Conservation (phyloP, 1,140 invertebrate genomes). For the Argopecten irradians region DNA sequence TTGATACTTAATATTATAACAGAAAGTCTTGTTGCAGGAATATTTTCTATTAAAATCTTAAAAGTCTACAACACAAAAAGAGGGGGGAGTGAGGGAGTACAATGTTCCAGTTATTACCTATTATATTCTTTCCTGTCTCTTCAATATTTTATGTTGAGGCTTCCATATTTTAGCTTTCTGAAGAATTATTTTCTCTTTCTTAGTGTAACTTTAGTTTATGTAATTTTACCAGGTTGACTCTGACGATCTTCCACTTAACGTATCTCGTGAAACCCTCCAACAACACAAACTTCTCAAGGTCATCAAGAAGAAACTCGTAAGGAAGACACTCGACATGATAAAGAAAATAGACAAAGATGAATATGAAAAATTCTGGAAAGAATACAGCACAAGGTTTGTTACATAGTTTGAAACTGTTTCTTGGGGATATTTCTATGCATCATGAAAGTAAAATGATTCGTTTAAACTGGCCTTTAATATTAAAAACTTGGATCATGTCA, state of each 20-base stretch:
- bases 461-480: too few species aligned
- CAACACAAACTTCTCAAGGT: slow-evolving; percentile 99
- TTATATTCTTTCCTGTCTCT: too few species aligned
- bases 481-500: too few species aligned
- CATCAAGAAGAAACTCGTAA: slow-evolving; percentile 98
- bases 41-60: neutral
- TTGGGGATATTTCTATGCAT: too few species aligned
- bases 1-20: neutral
- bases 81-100: too few species aligned
- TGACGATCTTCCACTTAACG: slow-evolving; percentile 99
- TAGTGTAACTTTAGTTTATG: neutral
- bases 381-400: slow-evolving; percentile 96
- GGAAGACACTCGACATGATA: slow-evolving; percentile 98
- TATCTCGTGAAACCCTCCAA: slow-evolving; percentile 96
- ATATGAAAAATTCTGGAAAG: slow-evolving; percentile 98
- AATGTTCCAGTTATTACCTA: too few species aligned
- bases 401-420: too few species aligned
- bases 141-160: too few species aligned
- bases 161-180: too few species aligned
- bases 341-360: slow-evolving; percentile 96
- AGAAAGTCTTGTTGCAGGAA: neutral
- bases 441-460: too few species aligned
- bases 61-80: too few species aligned
- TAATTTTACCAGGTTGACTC: slow-evolving; percentile 85
- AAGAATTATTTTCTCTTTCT: neutral